Conservation (phyloP, 2,888 invertebrate species). For the Cosmia trapezina region DNA sequence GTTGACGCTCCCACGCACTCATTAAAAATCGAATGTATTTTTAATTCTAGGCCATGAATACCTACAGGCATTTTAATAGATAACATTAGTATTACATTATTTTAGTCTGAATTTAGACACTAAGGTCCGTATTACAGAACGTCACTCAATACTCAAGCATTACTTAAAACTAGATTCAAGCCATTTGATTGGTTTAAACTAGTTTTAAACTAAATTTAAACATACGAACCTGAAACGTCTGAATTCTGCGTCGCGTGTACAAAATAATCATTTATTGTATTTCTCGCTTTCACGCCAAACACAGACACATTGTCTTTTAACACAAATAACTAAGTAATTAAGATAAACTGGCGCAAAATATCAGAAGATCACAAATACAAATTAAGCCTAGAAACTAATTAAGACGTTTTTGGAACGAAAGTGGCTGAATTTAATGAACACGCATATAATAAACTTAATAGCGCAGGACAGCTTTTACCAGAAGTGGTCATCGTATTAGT, state of each 20-base stretch:
- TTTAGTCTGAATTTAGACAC: neutral
- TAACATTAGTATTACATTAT: neutral
- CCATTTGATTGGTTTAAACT: too few relatives aligned
- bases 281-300: neutral
- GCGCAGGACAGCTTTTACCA: neutral
- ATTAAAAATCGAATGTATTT: neutral
- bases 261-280: neutral
- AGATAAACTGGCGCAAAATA: constrained; percentile 24
- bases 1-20: too few relatives aligned
- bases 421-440: constrained; percentile 23
- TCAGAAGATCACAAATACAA: constrained; percentile 20
- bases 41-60: neutral
- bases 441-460: neutral
- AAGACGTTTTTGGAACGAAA: constrained; percentile 7
- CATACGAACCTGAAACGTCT: too few relatives aligned
- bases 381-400: constrained; percentile 18
- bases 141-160: too few relatives aligned
- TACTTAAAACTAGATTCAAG: too few relatives aligned
- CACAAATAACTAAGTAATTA: constrained; percentile 3
- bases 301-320: neutral
- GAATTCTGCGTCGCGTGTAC: neutral
- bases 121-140: too few relatives aligned
- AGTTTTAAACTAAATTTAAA: too few relatives aligned
- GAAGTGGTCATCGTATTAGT: neutral
- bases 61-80: neutral